A percentile compares a stretch with the other conserved stretches of the same genome.
Conservation (phyloP, 2,113 vertebrate genomes). For the Lophochroa leadbeateri region DNA sequence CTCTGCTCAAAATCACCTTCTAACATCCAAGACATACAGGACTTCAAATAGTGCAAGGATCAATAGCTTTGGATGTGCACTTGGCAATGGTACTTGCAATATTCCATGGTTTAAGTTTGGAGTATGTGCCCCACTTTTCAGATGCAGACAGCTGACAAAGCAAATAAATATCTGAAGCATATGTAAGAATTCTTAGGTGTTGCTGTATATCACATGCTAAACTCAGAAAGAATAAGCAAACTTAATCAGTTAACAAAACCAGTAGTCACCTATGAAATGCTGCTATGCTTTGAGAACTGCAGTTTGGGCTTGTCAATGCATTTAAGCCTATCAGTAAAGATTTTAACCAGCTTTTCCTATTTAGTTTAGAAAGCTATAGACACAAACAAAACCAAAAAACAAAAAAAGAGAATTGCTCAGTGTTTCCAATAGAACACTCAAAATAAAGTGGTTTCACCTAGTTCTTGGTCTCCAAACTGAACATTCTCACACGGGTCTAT, state of each 20-base stretch:
- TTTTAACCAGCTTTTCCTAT: not conserved
- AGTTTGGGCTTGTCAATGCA: not conserved
- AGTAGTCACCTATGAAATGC: not conserved
- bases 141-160: conserved; percentile 10
- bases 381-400: not conserved
- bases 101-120: not conserved
- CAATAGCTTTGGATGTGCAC: not conserved
- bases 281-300: not conserved
- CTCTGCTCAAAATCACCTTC: not conserved
- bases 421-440: not conserved
- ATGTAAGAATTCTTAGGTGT: not conserved
- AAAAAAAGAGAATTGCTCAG: not conserved
- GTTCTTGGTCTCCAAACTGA: not conserved
- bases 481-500: not conserved
- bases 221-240: not conserved
- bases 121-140: not conserved
- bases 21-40: not conserved
- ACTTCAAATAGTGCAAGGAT: not conserved
- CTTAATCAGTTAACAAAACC: not conserved
- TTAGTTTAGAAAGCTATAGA: not conserved
- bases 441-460: conserved; percentile 30
- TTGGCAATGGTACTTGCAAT: not conserved
- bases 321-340: not conserved
- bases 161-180: not conserved
- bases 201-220: not conserved